Evolutionary conservation across 2,888 invertebrate genomes (phyloP).

Genomic region (Melipona beecheii): DNA sequence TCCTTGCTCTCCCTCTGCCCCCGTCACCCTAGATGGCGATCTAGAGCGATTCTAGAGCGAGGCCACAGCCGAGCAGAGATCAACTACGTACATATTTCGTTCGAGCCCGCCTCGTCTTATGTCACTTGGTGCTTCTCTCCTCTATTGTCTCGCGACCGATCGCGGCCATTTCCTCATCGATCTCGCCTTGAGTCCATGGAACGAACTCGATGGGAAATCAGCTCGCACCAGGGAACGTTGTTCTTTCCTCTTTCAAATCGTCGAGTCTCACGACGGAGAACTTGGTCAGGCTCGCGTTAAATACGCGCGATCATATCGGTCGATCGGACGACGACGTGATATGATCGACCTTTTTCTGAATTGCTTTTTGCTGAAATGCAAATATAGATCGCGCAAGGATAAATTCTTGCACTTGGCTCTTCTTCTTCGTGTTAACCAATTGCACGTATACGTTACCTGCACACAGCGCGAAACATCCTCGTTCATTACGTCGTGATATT

Average conservation of each 20-base stretch:
- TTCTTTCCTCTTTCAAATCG: background rate
- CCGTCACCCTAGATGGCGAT: conserved; percentile 53
- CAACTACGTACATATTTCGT: conserved; percentile 41
- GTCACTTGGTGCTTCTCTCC: background rate
- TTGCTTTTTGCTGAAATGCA: too few species aligned
- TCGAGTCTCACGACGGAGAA: background rate
- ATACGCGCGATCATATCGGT: too few species aligned
- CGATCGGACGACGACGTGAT: too few species aligned
- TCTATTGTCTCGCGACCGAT: background rate
- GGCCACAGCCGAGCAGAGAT: conserved; percentile 46
- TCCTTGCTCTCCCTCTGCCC: conserved; percentile 16
- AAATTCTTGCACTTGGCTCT: too few species aligned
- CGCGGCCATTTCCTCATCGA: background rate
- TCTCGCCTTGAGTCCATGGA: background rate
- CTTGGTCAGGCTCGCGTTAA: too few species aligned
- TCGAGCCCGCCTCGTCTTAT: conserved; percentile 1
- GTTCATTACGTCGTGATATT: too few species aligned
- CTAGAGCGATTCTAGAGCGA: conserved; percentile 64
- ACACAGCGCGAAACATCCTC: too few species aligned
- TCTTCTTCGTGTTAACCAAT: too few species aligned
- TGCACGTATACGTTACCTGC: too few species aligned
- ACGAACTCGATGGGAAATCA: conserved; percentile 28
- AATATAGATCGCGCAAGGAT: too few species aligned
- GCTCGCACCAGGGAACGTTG: background rate
- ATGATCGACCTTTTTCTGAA: too few species aligned